Evolutionary conservation across 2,888 invertebrate genomes (phyloP).

Genomic region (Byasa hedistus): DNA sequence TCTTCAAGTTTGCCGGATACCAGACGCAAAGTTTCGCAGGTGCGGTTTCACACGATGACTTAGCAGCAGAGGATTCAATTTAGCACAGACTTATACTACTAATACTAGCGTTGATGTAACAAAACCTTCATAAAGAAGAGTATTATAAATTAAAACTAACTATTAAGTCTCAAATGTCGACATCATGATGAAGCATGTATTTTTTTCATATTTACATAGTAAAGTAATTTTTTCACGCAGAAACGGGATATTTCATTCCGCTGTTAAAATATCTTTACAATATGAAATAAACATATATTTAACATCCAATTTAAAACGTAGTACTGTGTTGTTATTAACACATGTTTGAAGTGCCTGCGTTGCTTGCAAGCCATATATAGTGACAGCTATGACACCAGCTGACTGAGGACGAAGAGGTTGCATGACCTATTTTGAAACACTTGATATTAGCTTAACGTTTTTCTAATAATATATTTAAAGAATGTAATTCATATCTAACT

Average conservation of each 20-base stretch:
- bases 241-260: no score
- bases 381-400: constrained; percentile 16
- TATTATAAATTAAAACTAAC: no score
- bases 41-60: constrained; percentile 41
- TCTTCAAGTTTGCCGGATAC: constrained; percentile 49
- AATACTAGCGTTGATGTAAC: constrained; percentile 12
- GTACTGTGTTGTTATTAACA: background rate
- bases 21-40: constrained; percentile 53
- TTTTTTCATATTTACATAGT: no score
- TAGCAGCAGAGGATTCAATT: constrained; percentile 40
- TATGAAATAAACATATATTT: no score
- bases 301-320: no score
- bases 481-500: no score
- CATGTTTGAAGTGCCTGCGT: constrained; percentile 1
- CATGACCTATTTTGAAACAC: constrained; percentile 21
- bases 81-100: constrained; percentile 32
- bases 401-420: constrained; percentile 17
- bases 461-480: background rate
- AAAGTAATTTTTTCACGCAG: no score
- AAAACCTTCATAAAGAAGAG: no score
- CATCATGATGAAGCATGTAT: no score
- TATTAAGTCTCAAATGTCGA: no score
- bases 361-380: constrained; percentile 15
- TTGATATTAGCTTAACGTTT: constrained; percentile 12
- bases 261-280: no score